Evolutionary conservation across 30 jellyfish, hydroid and myxozoan genomes (phyloP).

Genomic region (Mastigias papua): DNA sequence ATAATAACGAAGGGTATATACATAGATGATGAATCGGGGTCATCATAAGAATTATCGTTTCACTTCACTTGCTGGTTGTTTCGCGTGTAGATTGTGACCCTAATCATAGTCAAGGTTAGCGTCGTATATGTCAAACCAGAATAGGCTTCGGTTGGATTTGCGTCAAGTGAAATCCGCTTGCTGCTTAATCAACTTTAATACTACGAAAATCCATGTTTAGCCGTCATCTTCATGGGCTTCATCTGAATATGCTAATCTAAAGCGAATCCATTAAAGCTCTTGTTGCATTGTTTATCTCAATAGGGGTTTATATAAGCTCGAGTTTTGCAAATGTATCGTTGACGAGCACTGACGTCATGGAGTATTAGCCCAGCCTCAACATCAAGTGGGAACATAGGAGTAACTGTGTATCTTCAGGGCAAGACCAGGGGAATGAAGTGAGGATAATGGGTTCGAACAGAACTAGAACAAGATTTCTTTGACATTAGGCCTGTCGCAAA

Average conservation of each 20-base stretch:
- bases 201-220: not conserved
- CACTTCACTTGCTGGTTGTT: not conserved
- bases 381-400: too few relatives aligned
- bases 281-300: not conserved
- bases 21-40: not conserved
- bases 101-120: not conserved
- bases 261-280: not conserved
- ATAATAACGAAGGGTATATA: not conserved
- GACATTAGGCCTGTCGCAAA: too few relatives aligned
- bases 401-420: too few relatives aligned
- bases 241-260: not conserved
- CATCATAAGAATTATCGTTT: not conserved
- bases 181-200: not conserved
- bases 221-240: not conserved
- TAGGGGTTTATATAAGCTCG: not conserved
- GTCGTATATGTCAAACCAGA: not conserved
- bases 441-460: too few relatives aligned
- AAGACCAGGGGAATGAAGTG: too few relatives aligned
- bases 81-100: not conserved
- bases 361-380: not conserved
- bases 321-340: not conserved
- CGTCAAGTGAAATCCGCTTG: slow-evolving; percentile 3
- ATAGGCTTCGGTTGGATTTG: not conserved
- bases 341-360: too few relatives aligned
- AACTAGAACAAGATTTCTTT: too few relatives aligned